Conservation (phyloP, 1,140 invertebrate genomes). For the Calliopsis andreniformis region DNA sequence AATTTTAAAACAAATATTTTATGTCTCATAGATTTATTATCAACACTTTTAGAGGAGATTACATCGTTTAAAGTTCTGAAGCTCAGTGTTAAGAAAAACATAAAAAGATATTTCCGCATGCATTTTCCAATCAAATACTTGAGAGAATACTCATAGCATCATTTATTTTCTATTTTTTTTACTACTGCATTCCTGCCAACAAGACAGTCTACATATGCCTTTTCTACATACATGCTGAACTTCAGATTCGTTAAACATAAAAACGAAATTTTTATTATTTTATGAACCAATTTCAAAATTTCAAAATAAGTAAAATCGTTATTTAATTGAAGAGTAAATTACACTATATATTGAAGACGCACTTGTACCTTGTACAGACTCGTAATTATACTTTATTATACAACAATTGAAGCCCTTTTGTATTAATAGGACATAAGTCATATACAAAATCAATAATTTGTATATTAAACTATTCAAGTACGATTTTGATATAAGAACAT, state of each 20-base stretch:
- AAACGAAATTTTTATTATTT: not conserved
- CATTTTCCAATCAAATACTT: constrained; percentile 15
- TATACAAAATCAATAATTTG: constrained; percentile 5
- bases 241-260: constrained; percentile 33
- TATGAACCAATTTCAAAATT: not conserved
- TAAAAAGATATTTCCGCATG: constrained; percentile 14
- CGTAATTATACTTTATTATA: constrained; percentile 48
- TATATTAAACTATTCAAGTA: constrained; percentile 16
- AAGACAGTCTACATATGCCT: constrained; percentile 27
- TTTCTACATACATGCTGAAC: constrained; percentile 49
- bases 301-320: constrained; percentile 2
- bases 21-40: not conserved
- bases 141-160: not conserved
- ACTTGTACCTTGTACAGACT: constrained; percentile 80
- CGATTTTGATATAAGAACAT: not conserved
- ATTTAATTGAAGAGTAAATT: constrained; percentile 24
- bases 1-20: constrained; percentile 1
- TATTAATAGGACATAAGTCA: constrained; percentile 17
- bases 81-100: constrained; percentile 34
- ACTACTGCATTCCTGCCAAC: constrained; percentile 32
- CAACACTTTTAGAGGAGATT: not conserved
- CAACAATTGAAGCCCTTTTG: constrained; percentile 10
- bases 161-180: not conserved
- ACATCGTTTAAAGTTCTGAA: constrained; percentile 13
- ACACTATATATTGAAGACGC: constrained; percentile 63